phyloP scores from a whole-genome alignment of 2,888 invertebrate species.

The Melipona beecheii region DNA sequence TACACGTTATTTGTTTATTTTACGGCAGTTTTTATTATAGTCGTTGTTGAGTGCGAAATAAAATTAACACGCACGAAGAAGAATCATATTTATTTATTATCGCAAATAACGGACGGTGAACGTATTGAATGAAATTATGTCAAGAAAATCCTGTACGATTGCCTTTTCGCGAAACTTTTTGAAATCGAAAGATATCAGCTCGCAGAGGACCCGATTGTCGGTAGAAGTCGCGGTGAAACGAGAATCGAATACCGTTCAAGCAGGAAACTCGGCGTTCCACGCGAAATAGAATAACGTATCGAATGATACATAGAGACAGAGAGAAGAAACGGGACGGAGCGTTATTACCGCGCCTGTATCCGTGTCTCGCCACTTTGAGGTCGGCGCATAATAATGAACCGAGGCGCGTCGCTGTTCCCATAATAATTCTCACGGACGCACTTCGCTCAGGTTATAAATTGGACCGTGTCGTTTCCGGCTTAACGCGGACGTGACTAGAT shows the following conservation, averaged over 20 bases:
- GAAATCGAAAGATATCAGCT: background rate
- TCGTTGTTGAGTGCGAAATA: too few species aligned
- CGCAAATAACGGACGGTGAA: too few species aligned
- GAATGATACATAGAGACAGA: background rate
- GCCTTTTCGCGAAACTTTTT: background rate
- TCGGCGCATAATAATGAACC: constrained; percentile 55
- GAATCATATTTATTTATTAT: too few species aligned
- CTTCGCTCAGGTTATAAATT: constrained; percentile 62
- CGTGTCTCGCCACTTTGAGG: constrained; percentile 42
- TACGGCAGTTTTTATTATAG: too few species aligned
- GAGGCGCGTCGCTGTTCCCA: constrained; percentile 22
- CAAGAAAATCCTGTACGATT: background rate
- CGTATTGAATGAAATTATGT: background rate
- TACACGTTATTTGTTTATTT: too few species aligned
- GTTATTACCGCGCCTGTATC: constrained; percentile 27
- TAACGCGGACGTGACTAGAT: constrained; percentile 38
- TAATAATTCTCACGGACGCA: constrained; percentile 42
- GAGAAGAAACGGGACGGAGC: constrained; percentile 25
- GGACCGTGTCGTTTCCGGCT: constrained; percentile 66
- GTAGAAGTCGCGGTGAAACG: background rate
- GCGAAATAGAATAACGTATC: background rate
- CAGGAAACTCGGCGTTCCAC: background rate
- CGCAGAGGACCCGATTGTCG: background rate
- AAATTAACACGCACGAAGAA: too few species aligned
- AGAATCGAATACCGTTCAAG: constrained; percentile 5